A percentile compares a stretch with the other conserved stretches of the same genome.
Conservation (phyloP, 1,140 invertebrate genomes). For the Lepidostoma basale region DNA sequence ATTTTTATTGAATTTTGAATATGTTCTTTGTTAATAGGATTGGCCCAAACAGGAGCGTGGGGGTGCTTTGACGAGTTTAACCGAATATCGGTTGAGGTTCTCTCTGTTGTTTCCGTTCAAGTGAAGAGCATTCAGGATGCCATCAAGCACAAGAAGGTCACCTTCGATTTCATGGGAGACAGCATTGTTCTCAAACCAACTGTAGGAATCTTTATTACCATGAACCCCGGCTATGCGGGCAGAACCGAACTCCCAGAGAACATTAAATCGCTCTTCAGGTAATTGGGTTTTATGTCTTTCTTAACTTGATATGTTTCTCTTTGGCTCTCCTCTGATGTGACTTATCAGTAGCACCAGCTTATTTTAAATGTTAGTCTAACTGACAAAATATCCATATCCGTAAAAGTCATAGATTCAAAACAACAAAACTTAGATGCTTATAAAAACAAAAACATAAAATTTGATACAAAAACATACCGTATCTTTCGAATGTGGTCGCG, state of each 20-base stretch:
- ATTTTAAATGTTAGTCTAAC: too few species aligned
- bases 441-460: too few species aligned
- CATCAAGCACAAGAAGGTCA: constrained; percentile 78
- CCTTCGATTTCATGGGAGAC: constrained; percentile 86
- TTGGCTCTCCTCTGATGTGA: too few species aligned
- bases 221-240: constrained; percentile 92
- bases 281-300: not conserved
- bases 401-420: too few species aligned
- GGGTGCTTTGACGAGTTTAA: constrained; percentile 97
- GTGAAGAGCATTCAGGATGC: constrained; percentile 84
- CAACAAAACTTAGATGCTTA: too few species aligned
- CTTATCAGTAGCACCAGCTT: not conserved
- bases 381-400: too few species aligned
- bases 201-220: constrained; percentile 92
- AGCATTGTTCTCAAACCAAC: constrained; percentile 76
- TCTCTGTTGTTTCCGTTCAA: constrained; percentile 91
- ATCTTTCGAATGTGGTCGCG: too few species aligned
- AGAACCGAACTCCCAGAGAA: constrained; percentile 86
- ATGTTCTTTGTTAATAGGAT: constrained; percentile 55
- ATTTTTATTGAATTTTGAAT: not conserved
- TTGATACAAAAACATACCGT: too few species aligned
- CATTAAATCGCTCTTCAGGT: constrained; percentile 73
- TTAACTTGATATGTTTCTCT: too few species aligned
- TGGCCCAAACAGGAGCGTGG: constrained; percentile 93
- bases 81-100: constrained; percentile 88